Percentiles rank a stretch among this genome's conserved stretches.
phyloP scores from a whole-genome alignment of 64 coral and sea anemone genomes.

The Dendronephthya gigantea region DNA sequence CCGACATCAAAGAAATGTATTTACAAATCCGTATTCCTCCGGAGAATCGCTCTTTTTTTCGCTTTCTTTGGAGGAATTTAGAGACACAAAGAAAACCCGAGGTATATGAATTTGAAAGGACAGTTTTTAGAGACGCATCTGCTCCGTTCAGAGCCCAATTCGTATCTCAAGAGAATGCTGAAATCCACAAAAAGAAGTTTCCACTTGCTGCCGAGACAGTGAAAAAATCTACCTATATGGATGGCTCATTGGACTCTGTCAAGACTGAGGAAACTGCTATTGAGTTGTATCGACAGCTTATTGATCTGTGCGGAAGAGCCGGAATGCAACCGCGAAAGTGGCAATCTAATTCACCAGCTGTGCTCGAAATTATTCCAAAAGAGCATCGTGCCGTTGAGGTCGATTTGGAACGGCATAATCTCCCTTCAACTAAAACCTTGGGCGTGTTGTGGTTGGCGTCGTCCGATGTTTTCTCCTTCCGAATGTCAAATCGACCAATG shows the following conservation, averaged over 20 bases:
- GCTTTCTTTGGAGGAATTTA: neutral
- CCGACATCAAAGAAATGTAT: neutral
- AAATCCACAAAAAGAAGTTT: neutral
- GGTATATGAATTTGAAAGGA: neutral
- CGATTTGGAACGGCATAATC: neutral
- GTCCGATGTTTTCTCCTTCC: neutral
- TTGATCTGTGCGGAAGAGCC: neutral
- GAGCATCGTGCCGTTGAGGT: neutral
- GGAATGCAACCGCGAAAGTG: constrained; percentile 31
- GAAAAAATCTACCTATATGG: neutral
- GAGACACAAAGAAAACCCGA: neutral
- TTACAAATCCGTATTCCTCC: neutral
- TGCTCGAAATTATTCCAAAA: neutral
- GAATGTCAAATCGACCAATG: neutral
- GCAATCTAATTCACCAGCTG: constrained; percentile 29
- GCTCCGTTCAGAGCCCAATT: neutral
- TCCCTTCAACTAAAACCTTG: neutral
- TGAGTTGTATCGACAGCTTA: neutral
- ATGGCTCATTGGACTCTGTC: neutral
- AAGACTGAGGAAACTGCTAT: neutral
- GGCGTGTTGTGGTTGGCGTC: neutral
- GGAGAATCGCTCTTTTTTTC: neutral
- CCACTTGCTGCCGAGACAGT: neutral
- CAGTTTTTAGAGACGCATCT: neutral
- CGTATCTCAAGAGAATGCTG: neutral